Conservation (phyloP, 2,113 vertebrate species). For the Ptychochromis oligacanthus region DNA sequence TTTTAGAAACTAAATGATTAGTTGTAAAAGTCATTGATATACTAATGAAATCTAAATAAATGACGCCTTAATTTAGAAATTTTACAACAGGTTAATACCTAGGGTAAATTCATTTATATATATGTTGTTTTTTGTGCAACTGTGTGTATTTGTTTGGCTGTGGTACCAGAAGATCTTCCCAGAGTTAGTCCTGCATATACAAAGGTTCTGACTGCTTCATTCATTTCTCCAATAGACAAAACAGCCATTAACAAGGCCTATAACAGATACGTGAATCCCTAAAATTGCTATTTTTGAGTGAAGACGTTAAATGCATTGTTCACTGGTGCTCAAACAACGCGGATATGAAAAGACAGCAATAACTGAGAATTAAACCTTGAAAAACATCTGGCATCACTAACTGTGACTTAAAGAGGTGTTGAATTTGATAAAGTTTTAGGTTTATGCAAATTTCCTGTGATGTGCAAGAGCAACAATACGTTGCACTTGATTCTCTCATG, state of each 20-base stretch:
- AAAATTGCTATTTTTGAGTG: background rate
- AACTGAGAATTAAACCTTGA: background rate
- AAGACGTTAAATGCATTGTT: background rate
- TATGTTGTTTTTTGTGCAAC: background rate
- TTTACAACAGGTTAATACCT: no score
- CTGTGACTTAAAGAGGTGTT: background rate
- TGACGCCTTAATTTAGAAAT: no score
- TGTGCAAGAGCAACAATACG: background rate
- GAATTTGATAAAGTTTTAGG: background rate
- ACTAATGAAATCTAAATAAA: background rate
- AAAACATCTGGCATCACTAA: background rate
- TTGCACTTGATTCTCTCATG: background rate
- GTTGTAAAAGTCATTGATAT: background rate
- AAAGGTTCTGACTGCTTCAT: background rate
- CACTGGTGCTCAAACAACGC: fast-evolving
- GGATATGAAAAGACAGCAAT: background rate
- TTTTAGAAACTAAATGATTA: background rate
- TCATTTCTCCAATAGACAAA: background rate
- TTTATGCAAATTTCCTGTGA: background rate
- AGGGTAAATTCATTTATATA: no score
- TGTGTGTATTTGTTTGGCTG: background rate
- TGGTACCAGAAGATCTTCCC: background rate
- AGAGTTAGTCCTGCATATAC: background rate
- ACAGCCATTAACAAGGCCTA: background rate
- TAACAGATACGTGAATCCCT: fast-evolving